Percentiles rank a stretch among this genome's conserved stretches.
Evolutionary conservation across 2,888 invertebrate species (phyloP).

Genomic region (Agrochola macilenta): DNA sequence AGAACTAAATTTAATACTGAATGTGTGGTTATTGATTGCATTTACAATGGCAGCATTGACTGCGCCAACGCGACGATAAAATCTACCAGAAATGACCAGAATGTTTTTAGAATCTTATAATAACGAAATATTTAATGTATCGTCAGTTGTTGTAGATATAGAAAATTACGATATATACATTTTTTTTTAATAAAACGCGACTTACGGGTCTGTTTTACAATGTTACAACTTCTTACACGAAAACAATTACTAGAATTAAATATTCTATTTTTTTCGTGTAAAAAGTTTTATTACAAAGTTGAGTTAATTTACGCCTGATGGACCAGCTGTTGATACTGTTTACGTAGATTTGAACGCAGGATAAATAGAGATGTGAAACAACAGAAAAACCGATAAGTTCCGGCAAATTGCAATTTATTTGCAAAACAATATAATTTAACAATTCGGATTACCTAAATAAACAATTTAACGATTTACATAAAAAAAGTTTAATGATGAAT

Average conservation of each 20-base stretch:
- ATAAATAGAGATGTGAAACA: background rate
- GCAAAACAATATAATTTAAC: slow-evolving; percentile 5
- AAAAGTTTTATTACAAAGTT: background rate
- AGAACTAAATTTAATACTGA: slow-evolving; percentile 1
- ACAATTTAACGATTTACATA: background rate
- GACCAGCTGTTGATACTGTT: slow-evolving; percentile 16
- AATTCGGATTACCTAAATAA: background rate
- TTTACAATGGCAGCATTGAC: background rate
- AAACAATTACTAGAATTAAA: no score
- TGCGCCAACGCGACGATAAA: no score
- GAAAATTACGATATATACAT: background rate
- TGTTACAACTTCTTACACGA: background rate
- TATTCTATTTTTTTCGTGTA: background rate
- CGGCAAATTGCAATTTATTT: background rate
- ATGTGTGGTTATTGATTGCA: background rate
- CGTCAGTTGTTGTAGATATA: background rate
- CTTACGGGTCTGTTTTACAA: background rate
- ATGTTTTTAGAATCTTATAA: background rate
- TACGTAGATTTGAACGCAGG: background rate
- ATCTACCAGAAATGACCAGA: background rate
- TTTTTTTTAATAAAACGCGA: background rate
- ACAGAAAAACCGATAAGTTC: background rate
- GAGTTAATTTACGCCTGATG: background rate
- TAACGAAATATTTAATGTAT: background rate
- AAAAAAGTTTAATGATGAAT: background rate